Conservation (phyloP, 2,888 invertebrate genomes). For the Pseudolycoriella hygida region DNA sequence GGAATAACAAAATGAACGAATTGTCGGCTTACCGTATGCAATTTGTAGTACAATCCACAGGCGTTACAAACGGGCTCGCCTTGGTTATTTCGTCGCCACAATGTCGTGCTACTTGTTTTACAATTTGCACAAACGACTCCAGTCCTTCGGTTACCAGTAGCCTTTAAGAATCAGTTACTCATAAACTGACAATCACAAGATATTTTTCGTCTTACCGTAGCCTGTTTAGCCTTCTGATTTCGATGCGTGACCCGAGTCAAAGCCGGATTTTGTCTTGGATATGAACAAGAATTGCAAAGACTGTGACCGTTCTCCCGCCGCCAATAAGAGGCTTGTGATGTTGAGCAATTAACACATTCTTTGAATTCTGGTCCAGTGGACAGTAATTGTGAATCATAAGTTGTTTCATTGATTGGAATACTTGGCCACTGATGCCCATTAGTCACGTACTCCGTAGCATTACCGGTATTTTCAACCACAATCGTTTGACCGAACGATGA, state of each 20-base stretch:
- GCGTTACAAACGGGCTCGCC: conserved; percentile 80
- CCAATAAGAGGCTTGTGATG: conserved; percentile 61
- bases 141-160: conserved; percentile 23
- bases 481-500: conserved; percentile 7
- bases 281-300: conserved; percentile 66
- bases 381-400: conserved; percentile 8
- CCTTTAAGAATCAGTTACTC: no score
- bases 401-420: background rate
- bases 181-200: background rate
- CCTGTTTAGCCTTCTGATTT: conserved; percentile 9
- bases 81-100: conserved; percentile 74
- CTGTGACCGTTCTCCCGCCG: conserved; percentile 70
- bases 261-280: conserved; percentile 3
- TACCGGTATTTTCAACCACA: conserved; percentile 8
- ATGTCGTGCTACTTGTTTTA: conserved; percentile 47
- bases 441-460: conserved; percentile 7
- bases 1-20: background rate
- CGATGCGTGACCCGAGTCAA: conserved; percentile 49
- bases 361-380: background rate
- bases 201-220: conserved; percentile 6
- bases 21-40: conserved; percentile 6
- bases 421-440: conserved; percentile 10
- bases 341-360: conserved; percentile 43
- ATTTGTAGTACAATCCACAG: conserved; percentile 31
- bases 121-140: conserved; percentile 42